Percentiles rank a stretch among this genome's conserved stretches.
Conservation (phyloP, 1,140 invertebrate species). For the Proctacanthus coquilletti region DNA sequence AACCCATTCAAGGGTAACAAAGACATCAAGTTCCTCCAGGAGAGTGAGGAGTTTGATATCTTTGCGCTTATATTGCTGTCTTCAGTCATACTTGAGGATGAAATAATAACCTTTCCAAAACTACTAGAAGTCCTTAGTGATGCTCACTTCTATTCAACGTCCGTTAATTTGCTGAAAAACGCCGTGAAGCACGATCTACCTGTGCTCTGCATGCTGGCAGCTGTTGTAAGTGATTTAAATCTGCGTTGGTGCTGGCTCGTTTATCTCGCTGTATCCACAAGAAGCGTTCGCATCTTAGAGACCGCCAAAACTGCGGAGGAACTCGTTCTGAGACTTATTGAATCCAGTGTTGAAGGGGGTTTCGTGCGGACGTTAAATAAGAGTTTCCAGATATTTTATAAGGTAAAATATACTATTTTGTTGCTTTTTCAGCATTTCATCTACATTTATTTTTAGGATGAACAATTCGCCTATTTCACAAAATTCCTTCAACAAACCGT, state of each 20-base stretch:
- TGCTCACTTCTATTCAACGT: conserved; percentile 30
- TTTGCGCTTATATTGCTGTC: conserved; percentile 23
- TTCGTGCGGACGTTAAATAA: conserved; percentile 32
- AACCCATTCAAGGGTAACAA: too few relatives aligned
- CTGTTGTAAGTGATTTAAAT: conserved; percentile 15
- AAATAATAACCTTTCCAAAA: too few relatives aligned
- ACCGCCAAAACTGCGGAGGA: conserved; percentile 7
- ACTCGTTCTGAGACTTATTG: conserved; percentile 20
- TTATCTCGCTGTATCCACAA: conserved; percentile 33
- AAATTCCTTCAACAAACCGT: conserved; percentile 19
- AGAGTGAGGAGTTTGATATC: conserved; percentile 10
- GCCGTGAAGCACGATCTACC: conserved; percentile 25
- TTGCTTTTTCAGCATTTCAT: neutral
- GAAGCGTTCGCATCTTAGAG: conserved; percentile 12
- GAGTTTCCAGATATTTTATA: conserved; percentile 39
- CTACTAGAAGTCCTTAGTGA: too few relatives aligned
- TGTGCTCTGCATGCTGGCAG: conserved; percentile 39
- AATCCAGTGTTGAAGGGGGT: conserved; percentile 26
- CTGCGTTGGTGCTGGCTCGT: conserved; percentile 36
- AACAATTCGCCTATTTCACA: conserved; percentile 15
- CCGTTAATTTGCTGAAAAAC: conserved; percentile 26
- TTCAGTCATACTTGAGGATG: too few relatives aligned
- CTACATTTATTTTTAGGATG: conserved; percentile 10
- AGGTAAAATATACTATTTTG: conserved; percentile 8
- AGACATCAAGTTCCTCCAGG: too few relatives aligned